Percentiles rank a stretch among this genome's conserved stretches.
Conservation (phyloP, 92 coral and sea anemone species). For the Siderastrea radians region DNA sequence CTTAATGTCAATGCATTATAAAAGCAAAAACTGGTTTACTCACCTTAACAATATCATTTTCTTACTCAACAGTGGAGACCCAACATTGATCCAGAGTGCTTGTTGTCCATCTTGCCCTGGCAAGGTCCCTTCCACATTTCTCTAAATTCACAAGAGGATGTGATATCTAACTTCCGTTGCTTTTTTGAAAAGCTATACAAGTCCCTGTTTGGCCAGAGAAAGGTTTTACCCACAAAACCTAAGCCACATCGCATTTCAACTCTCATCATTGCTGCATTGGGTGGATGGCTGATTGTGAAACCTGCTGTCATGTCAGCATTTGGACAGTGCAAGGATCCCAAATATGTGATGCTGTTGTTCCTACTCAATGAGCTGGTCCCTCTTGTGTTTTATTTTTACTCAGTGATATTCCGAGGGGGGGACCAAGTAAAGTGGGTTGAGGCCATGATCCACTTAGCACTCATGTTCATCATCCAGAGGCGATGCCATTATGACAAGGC, state of each 20-base stretch:
- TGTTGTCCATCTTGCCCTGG: conserved; percentile 65
- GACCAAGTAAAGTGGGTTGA: background rate
- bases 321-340: conserved; percentile 57
- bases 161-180: conserved; percentile 54
- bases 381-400: conserved; percentile 61
- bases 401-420: conserved; percentile 49
- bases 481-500: conserved; percentile 58
- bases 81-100: background rate
- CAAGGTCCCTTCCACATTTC: conserved; percentile 76
- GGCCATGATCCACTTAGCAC: conserved; percentile 25
- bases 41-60: no score
- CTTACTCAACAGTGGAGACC: no score
- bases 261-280: conserved; percentile 28
- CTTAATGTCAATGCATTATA: no score
- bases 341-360: conserved; percentile 23
- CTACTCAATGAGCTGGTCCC: conserved; percentile 65
- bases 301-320: conserved; percentile 23
- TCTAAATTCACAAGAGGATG: conserved; percentile 70
- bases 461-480: conserved; percentile 52
- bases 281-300: conserved; percentile 23
- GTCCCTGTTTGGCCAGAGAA: conserved; percentile 56
- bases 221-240: conserved; percentile 58
- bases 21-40: no score
- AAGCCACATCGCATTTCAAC: conserved; percentile 53
- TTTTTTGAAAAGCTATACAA: conserved; percentile 69